Evolutionary conservation across 2,888 invertebrate species (phyloP).

Genomic region (Macrophya annulata): DNA sequence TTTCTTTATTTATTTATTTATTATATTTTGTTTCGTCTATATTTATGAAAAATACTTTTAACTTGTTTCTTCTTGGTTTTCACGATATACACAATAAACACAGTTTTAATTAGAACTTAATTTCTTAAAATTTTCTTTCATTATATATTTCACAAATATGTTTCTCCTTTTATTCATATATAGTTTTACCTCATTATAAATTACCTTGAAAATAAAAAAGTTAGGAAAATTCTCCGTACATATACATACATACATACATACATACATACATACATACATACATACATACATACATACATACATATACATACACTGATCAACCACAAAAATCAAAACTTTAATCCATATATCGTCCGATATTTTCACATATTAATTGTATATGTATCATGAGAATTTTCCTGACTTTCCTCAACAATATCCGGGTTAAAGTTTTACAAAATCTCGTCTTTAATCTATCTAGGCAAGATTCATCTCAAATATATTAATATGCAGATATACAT

Average conservation of each 20-base stretch:
- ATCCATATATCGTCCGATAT: too few relatives aligned
- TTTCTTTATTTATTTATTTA: not conserved
- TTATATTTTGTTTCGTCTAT: conserved; percentile 22
- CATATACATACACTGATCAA: not conserved
- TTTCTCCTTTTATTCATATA: not conserved
- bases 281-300: too few relatives aligned
- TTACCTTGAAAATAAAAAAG: conserved; percentile 9
- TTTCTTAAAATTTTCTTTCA: not conserved
- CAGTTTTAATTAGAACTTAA: conserved; percentile 1
- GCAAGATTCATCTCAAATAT: conserved; percentile 22
- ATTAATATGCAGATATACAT: conserved; percentile 6
- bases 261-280: too few relatives aligned
- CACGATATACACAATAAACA: conserved; percentile 38
- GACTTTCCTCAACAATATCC: not conserved
- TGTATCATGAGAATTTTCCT: not conserved
- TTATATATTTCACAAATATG: conserved; percentile 5
- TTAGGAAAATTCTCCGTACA: not conserved
- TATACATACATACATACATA: too few relatives aligned
- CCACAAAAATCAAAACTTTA: not conserved
- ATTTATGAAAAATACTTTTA: conserved; percentile 46
- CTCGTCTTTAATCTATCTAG: conserved; percentile 22
- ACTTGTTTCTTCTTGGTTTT: conserved; percentile 21
- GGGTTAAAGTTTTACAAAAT: not conserved
- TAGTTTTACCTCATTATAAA: not conserved
- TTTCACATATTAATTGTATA: not conserved